phyloP scores from a whole-genome alignment of 1,140 invertebrate genomes.

The Apocrypta bakeri region DNA sequence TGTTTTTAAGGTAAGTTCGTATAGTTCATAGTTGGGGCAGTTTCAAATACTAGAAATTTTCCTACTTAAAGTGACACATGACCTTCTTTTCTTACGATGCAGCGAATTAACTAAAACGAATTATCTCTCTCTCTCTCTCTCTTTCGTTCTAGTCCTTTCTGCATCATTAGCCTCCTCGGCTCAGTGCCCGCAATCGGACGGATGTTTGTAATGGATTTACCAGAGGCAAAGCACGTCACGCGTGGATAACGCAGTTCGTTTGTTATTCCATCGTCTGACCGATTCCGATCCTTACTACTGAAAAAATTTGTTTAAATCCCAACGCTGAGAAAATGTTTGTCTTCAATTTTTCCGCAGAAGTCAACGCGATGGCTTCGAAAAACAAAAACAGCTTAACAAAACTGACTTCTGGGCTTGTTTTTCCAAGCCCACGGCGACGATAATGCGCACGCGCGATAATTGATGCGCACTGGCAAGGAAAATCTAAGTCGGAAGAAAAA shows the following conservation, averaged over 20 bases:
- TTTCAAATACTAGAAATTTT: neutral
- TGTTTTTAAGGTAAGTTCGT: too few relatives aligned
- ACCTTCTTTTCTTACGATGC: neutral
- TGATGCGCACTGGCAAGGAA: constrained; percentile 12
- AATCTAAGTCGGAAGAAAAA: constrained; percentile 37
- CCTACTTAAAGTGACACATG: too few relatives aligned
- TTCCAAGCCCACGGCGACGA: neutral
- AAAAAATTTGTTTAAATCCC: neutral
- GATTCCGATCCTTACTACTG: neutral
- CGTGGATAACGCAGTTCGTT: neutral
- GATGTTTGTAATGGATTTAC: constrained; percentile 36
- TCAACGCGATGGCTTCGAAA: neutral
- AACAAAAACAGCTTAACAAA: neutral
- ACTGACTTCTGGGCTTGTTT: neutral
- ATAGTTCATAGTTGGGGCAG: too few relatives aligned
- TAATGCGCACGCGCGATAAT: constrained; percentile 19
- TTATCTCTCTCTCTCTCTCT: constrained; percentile 40
- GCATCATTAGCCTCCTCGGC: constrained; percentile 19
- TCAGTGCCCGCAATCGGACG: neutral
- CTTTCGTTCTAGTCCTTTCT: constrained; percentile 32
- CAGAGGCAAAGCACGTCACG: neutral
- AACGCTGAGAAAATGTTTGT: neutral
- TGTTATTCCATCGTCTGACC: neutral
- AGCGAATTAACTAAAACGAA: constrained; percentile 41
- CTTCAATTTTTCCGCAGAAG: neutral